Base-by-base conservation (phyloP, 2,888 invertebrate genomes). In the Halocaridina rubra region DNA sequence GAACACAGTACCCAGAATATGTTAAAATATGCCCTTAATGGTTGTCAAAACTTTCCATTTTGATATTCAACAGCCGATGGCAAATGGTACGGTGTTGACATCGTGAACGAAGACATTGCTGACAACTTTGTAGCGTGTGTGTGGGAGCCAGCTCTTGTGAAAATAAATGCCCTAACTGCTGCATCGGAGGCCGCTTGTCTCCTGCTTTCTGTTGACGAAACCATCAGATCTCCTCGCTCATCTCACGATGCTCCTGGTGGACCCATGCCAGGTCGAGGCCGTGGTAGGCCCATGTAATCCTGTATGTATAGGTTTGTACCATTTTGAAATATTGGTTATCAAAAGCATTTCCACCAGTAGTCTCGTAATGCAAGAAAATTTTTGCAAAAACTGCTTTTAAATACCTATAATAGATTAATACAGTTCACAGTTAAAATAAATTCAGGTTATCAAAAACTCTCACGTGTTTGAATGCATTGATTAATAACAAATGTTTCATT, bases 61-160 rank as follows among this genome's bases (percentile, higher is more conserved):
- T 86, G 1, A 22, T 84, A 78, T 67, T 85, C 22, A 72, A 10
- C 39, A 22, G 0, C 91, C 95, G 95, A 94, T 85, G 94, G 94
- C 69, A 93, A 94, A 85, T 98, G 98, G 98, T 98, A 93, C 91
- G 99, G 99, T 46, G 97, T 99, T 57, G 98, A 99, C 91, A 96
- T 99, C 69, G 95, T 94, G 90, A 95, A 94, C 90, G 99, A 99
- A 91, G 97, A 97, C 90, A 96, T 98, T 88, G 94, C 95, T 0
- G 98, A 99, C 90, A 99, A 99, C 92, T 96, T 95, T 92, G 94
- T 93, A 74, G 94, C 94, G 3, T 99, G 97, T 91, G 97, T 99
- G 80, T 99, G 99, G 98, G 99, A 99, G 91, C 99, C 99, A 0
- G 95, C 98, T 7, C 92, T 99, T 59, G 96, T 99, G 78, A 99